Conservation (phyloP, 2,797 vertebrate genomes). For the Diglossa cyanea region DNA sequence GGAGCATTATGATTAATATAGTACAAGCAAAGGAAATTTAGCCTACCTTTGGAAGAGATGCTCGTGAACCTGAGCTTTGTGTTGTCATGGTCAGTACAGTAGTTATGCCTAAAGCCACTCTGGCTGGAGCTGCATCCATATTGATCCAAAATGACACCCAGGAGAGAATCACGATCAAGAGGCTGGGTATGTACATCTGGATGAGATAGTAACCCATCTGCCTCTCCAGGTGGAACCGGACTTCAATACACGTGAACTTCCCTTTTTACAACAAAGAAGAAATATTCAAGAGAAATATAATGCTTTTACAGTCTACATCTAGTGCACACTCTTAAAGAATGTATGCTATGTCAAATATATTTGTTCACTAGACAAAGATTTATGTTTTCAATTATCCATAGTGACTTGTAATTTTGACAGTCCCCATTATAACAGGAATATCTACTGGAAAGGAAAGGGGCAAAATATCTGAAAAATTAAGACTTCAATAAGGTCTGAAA, state of each 20-base stretch:
- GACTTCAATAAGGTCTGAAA: neutral
- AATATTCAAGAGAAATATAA: neutral
- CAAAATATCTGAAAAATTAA: neutral
- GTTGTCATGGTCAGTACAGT: conserved; percentile 98
- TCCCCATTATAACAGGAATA: neutral
- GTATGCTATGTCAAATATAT: neutral
- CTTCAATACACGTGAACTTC: conserved; percentile 96
- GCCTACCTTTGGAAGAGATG: conserved; percentile 91
- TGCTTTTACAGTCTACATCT: neutral
- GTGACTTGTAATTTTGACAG: neutral
- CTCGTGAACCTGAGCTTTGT: conserved; percentile 94
- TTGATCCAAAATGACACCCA: conserved; percentile 99
- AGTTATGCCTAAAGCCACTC: conserved; percentile 94
- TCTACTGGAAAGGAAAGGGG: neutral
- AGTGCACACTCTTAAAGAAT: neutral
- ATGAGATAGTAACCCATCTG: conserved; percentile 99
- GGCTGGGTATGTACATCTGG: conserved; percentile 97
- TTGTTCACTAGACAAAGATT: neutral
- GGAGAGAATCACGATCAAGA: conserved; percentile 94
- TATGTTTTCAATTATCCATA: neutral
- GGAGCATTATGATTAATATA: neutral
- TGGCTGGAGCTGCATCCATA: conserved; percentile 95
- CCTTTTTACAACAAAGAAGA: conserved; percentile 74
- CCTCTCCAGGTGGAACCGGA: conserved; percentile 93
- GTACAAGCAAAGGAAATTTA: neutral